Evolutionary conservation across 2,113 vertebrate genomes (phyloP).

Genomic region (Xiphophorus couchianus): DNA sequence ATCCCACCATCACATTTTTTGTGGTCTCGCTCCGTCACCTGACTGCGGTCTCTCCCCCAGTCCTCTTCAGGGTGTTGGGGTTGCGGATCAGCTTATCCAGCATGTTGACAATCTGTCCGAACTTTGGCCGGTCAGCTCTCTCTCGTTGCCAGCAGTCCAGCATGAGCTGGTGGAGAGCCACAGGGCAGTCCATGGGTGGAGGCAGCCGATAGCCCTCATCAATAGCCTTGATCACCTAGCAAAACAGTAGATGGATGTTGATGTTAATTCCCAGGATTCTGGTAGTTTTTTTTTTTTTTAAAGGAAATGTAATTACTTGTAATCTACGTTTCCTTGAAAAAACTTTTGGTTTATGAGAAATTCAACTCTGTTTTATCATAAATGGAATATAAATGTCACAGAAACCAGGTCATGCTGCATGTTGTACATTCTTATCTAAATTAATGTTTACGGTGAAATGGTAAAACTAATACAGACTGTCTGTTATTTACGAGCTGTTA

Average conservation of each 20-base stretch:
- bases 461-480: conserved; percentile 3
- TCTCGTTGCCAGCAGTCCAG: conserved; percentile 99
- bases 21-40: conserved; percentile 78
- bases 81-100: conserved; percentile 99
- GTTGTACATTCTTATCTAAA: not conserved
- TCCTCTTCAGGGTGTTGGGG: conserved; percentile 96
- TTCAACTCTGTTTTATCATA: conserved; percentile 35
- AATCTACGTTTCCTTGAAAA: not conserved
- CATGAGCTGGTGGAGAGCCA: conserved; percentile 97
- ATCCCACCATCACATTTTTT: too few species aligned
- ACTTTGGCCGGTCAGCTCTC: conserved; percentile 93
- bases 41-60: conserved; percentile 84
- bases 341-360: conserved; percentile 12
- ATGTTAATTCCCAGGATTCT: conserved; percentile 18
- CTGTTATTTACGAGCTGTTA: conserved; percentile 8
- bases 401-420: not conserved
- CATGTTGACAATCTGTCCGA: conserved; percentile 99
- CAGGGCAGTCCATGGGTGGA: conserved; percentile 97
- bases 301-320: too few species aligned
- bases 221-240: conserved; percentile 97
- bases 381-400: conserved; percentile 24
- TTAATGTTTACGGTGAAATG: not conserved
- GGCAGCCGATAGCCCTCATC: conserved; percentile 97
- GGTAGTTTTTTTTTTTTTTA: not conserved
- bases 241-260: not conserved